Conservation (phyloP, 2,113 vertebrate genomes). For the Psilopogon haemacephalus region DNA sequence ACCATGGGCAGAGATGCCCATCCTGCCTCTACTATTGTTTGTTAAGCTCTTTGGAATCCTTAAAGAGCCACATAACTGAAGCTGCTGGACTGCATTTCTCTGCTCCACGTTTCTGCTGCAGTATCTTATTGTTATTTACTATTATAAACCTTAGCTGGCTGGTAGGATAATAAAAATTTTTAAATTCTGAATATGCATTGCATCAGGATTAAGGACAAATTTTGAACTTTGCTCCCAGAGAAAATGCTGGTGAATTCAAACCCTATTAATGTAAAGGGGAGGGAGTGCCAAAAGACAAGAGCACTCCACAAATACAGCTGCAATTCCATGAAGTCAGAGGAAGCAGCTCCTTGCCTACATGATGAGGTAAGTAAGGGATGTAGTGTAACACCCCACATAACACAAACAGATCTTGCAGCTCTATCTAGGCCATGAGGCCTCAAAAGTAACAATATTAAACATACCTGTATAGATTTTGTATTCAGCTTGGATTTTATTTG, state of each 20-base stretch:
- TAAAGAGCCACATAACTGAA: background rate
- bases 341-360: conserved; percentile 72
- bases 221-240: conserved; percentile 39
- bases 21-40: background rate
- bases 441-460: conserved; percentile 40
- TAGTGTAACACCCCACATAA: conserved; percentile 39
- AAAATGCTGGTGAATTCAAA: conserved; percentile 43
- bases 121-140: conserved; percentile 3
- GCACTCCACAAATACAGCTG: conserved; percentile 76
- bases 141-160: background rate
- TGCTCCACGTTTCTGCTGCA: background rate
- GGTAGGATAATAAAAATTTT: no score
- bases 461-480: background rate
- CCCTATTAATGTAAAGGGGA: conserved; percentile 49
- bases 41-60: conserved; percentile 6
- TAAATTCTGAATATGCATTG: conserved; percentile 7
- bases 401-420: conserved; percentile 9
- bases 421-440: background rate
- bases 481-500: conserved; percentile 6
- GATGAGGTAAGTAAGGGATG: conserved; percentile 70
- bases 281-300: conserved; percentile 63
- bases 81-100: background rate
- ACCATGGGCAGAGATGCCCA: background rate
- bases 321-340: conserved; percentile 70
- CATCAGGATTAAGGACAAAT: conserved; percentile 34